Base-by-base conservation (phyloP, 1,140 invertebrate species). In the Ericerus pela region DNA sequence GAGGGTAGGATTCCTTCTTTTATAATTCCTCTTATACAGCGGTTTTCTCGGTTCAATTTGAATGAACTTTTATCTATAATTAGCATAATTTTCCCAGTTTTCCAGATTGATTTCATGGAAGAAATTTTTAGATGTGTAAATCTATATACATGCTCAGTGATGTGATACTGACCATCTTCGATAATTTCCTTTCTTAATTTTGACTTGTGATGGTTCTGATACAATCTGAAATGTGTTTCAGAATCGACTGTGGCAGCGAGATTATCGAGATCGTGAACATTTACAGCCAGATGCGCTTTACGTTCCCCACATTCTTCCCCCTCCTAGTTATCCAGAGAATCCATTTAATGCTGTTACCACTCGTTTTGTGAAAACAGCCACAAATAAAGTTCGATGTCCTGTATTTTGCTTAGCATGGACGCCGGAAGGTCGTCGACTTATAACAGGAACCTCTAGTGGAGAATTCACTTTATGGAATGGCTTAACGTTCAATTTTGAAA, bases 381-480 rank as follows among this genome's bases (percentile, higher is more conserved):
- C 95, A 41, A 99, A 99, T 73, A 99, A 99, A 79, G 95, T 97
- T 81, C 79, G 94, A 63, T 99, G 96, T 75, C 96, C 96, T 0
- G 95, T 99, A 60, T 99, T 99, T 73, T 92, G 90, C 66, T 84
- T 99, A 67, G 90, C 91, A 6, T 99, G 96, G 96, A 99, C 96
- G 5, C 95, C 96, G 2, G 96, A 99, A 73, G 96, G 96, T 20
- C 79, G 96, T 57, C 78, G 96, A 59, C 73, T 99, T 53, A 90
- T 99, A 2, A 99, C 96, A 8, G 96, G 96, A 4, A 95, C 96
- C 12, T 98, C 94, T 1, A 96, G 92, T 61, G 96, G 96, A 20
- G 96, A 99, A 73, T 99, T 99, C 67, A 99, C 96, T 0, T 73
- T 99, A 1, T 99, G 96, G 96, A 99, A 99, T 77, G 96, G 96